These are phyloP conservation scores for Sialia sialis DNA, from an alignment of 2,113 vertebrate species.

Conservation along the genomic window DNA sequence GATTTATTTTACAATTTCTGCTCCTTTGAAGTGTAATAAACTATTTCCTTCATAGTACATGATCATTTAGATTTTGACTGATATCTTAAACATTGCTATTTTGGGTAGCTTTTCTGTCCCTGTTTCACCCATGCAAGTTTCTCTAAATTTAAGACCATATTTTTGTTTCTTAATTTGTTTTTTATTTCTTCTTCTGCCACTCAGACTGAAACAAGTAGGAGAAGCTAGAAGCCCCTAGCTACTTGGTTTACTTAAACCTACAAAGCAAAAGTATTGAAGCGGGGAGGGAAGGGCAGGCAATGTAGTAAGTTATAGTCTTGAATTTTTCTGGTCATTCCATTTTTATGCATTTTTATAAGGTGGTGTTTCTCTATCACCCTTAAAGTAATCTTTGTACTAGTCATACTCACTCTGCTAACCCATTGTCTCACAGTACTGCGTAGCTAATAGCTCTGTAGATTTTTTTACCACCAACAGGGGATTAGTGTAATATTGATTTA, in stretches of 20 bases:
- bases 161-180: background rate
- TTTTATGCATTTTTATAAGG: background rate
- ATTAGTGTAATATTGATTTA: conserved; percentile 43
- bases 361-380: background rate
- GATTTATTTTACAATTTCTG: background rate
- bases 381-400: background rate
- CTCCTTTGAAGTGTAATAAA: background rate
- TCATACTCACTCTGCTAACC: background rate
- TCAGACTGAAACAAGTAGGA: background rate
- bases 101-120: background rate
- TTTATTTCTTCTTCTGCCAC: background rate
- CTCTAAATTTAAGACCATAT: background rate
- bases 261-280: background rate
- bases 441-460: background rate
- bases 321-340: background rate
- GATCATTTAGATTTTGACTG: background rate
- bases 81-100: background rate
- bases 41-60: background rate
- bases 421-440: background rate
- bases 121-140: background rate
- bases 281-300: background rate
- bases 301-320: background rate
- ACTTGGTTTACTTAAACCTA: background rate
- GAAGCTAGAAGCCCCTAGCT: background rate
- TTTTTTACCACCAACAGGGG: background rate